Evolutionary conservation across 2,888 invertebrate species (phyloP).

Genomic region (Sinodicranocentrus sp.): DNA sequence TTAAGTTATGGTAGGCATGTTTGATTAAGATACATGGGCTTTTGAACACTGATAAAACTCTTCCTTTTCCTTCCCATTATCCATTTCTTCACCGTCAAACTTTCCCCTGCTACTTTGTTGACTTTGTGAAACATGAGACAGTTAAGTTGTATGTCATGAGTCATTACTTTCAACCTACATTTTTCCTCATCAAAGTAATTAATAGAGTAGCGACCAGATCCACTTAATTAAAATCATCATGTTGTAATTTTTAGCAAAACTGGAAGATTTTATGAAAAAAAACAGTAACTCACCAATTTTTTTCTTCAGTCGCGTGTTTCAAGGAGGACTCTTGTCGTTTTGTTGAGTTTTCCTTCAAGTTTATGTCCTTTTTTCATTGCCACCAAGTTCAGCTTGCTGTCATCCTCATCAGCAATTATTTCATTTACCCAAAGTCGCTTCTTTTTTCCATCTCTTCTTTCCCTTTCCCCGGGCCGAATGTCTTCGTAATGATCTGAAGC

Average conservation of each 20-base stretch:
- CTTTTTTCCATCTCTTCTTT: conserved; percentile 18
- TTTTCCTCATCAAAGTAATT: conserved; percentile 43
- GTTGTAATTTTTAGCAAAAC: not conserved
- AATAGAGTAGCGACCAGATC: conserved; percentile 13
- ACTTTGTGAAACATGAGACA: conserved; percentile 13
- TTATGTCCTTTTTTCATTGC: too few relatives aligned
- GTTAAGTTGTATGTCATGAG: conserved; percentile 48
- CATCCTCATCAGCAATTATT: conserved; percentile 49
- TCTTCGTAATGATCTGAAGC: conserved; percentile 42
- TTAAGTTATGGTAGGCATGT: conserved; percentile 39
- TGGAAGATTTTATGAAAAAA: not conserved
- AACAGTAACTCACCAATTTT: not conserved
- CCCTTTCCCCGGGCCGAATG: conserved; percentile 12
- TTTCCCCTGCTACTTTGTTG: conserved; percentile 5
- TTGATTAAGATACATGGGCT: conserved; percentile 67
- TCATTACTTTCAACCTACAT: conserved; percentile 50
- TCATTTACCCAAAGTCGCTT: conserved; percentile 54
- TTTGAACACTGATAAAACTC: conserved; percentile 65
- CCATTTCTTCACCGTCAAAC: conserved; percentile 12
- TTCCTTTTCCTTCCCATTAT: not conserved
- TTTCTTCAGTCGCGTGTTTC: conserved; percentile 32
- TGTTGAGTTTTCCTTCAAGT: conserved; percentile 5
- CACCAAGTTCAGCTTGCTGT: conserved; percentile 8
- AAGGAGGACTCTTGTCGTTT: conserved; percentile 22
- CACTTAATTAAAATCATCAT: not conserved